Base-by-base conservation (phyloP, 2,888 invertebrate genomes). In the Pristionchus fissidentatus region DNA sequence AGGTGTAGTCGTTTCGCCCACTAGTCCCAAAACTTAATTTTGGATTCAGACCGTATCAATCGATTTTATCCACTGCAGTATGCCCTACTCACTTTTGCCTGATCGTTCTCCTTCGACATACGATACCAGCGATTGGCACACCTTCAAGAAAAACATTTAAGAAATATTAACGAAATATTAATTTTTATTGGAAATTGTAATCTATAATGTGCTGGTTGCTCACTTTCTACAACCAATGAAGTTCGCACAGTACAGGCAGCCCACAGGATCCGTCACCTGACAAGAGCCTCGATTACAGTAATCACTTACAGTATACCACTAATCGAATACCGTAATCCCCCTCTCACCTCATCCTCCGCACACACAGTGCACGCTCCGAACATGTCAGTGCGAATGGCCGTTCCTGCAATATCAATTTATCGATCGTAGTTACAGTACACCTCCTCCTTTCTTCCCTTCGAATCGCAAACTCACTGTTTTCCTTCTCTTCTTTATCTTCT, bases 191-290 rank as follows among this genome's bases (percentile, higher is more conserved):
- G 19, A 38, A 7, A 70, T n/a, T 3, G n/a, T 4, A 1, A 70
- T 38, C 22, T 8, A 70, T 19, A 70, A 49, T 49, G 49, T 15
- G 10, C 19, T 10, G 49, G 10, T 15, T 10, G 19, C 75, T 29
- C 13, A 77, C 75, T 77, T 77, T 22, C 35, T 49, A 26, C 75
- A 77, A 7, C 75, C 75, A 32, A 77, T 77, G 75, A 77, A 77
- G 5, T 29, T 29, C 1, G 29, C 22, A 32, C 75, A 77, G 19
- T 49, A 26, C 10, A 49, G 15, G 49, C 75, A 77, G 29, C 75
- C 75, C 29, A 77, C 75, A 3, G 75, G 75, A 22, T 49, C 35
- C 10, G 29, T 15, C 41, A 70, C 70, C 70, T 70, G 35, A 7
- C 22, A 55, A 22, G 15, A 5, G n/a, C 41, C 15, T 55, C 55